phyloP scores from a whole-genome alignment of 1,140 invertebrate genomes.

The Lordiphosa collinella region DNA sequence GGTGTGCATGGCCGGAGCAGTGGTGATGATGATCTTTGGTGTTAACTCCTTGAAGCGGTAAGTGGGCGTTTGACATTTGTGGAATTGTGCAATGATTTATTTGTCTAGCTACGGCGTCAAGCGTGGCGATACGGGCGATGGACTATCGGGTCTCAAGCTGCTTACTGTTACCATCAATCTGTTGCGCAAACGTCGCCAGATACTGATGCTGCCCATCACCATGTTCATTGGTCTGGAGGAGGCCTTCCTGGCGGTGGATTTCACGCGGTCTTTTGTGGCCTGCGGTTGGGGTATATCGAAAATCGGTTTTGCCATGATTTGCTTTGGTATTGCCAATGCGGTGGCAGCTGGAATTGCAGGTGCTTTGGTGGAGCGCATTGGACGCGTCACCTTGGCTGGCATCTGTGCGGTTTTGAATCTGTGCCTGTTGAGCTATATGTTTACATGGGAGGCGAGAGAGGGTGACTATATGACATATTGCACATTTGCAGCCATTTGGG shows the following conservation, averaged over 20 bases:
- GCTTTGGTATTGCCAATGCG: slow-evolving; percentile 91
- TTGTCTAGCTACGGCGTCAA: slow-evolving; percentile 63
- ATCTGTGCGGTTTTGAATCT: slow-evolving; percentile 89
- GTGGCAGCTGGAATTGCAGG: slow-evolving; percentile 90
- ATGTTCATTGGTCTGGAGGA: slow-evolving; percentile 96
- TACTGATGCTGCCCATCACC: slow-evolving; percentile 94
- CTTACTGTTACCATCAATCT: slow-evolving; percentile 90
- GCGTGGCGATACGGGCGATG: slow-evolving; percentile 61
- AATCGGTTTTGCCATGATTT: slow-evolving; percentile 95
- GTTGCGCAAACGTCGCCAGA: slow-evolving; percentile 87
- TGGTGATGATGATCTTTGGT: slow-evolving; percentile 88
- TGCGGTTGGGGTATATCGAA: slow-evolving; percentile 94
- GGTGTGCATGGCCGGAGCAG: slow-evolving; percentile 87
- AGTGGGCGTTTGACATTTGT: too few species aligned
- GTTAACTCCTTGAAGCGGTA: slow-evolving; percentile 91
- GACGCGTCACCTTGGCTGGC: slow-evolving; percentile 84
- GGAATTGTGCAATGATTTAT: too few species aligned
- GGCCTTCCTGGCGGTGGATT: slow-evolving; percentile 94
- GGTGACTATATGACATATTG: slow-evolving; percentile 88
- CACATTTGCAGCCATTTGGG: slow-evolving; percentile 92
- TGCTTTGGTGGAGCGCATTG: slow-evolving; percentile 89
- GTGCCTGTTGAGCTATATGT: slow-evolving; percentile 84
- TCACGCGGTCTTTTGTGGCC: slow-evolving; percentile 91
- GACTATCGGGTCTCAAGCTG: slow-evolving; percentile 83
- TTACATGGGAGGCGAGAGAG: slow-evolving; percentile 88